Evolutionary conservation across 2,797 vertebrate species (phyloP).

Genomic region (Gallinago solitaria): DNA sequence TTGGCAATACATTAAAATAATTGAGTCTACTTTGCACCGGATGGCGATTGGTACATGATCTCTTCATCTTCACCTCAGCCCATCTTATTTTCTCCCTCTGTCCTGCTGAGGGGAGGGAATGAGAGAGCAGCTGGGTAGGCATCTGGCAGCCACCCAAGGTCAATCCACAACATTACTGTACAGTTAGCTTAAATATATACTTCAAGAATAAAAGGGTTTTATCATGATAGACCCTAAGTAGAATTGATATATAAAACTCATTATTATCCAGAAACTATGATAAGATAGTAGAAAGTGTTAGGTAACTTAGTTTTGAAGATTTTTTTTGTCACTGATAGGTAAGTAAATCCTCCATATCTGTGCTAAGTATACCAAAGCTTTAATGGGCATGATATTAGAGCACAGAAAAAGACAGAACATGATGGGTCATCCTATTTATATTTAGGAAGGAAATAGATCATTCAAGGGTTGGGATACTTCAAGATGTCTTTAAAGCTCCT

Average conservation of each 20-base stretch:
- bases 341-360: not conserved
- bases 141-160: not conserved
- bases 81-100: not conserved
- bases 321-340: not conserved
- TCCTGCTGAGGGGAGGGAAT: not conserved
- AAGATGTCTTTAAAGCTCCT: not conserved
- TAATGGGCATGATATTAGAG: not conserved
- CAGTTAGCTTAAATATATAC: not conserved
- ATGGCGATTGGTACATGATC: not conserved
- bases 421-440: not conserved
- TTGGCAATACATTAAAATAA: not conserved
- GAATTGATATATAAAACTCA: not conserved
- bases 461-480: not conserved
- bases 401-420: not conserved
- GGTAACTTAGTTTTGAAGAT: not conserved
- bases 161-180: not conserved
- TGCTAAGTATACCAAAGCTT: not conserved
- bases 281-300: not conserved
- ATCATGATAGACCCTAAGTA: not conserved
- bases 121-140: not conserved
- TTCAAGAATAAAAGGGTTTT: not conserved
- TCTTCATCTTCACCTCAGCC: not conserved
- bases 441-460: not conserved
- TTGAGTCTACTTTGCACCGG: not conserved
- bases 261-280: not conserved